Percentiles rank a stretch among this genome's conserved stretches.
These are phyloP conservation scores for Oreotragus oreotragus DNA, from an alignment of 2,113 vertebrate genomes.

Conservation along the genomic window DNA sequence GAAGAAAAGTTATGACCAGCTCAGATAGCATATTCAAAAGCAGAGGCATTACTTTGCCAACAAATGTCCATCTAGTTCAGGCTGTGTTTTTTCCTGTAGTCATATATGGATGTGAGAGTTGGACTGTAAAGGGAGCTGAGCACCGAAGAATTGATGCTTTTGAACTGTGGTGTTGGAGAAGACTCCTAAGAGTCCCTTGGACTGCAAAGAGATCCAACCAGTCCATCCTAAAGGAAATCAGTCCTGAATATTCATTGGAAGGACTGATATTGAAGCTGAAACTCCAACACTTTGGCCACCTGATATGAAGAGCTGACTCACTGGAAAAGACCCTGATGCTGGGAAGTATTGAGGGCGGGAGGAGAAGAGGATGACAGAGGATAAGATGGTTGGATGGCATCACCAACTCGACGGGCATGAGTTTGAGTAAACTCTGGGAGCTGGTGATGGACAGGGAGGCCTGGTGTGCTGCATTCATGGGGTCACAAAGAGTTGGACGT, in stretches of 20 bases:
- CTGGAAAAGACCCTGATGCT: neutral
- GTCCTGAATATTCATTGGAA: neutral
- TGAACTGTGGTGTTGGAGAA: neutral
- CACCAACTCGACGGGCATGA: fast-evolving
- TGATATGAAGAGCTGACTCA: neutral
- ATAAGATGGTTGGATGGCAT: neutral
- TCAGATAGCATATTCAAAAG: neutral
- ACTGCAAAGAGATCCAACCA: neutral
- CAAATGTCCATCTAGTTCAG: neutral
- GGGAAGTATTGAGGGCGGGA: fast-evolving
- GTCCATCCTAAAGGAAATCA: neutral
- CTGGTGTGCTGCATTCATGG: neutral
- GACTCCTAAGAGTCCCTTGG: neutral
- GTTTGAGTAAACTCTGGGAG: neutral
- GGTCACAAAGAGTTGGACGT: fast-evolving
- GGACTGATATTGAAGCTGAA: neutral
- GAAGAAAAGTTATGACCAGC: neutral
- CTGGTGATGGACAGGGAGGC: neutral
- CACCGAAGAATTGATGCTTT: neutral
- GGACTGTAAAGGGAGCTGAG: neutral
- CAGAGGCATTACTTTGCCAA: neutral
- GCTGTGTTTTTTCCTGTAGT: neutral
- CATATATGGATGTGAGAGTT: neutral
- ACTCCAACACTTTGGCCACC: neutral
- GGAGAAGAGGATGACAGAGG: neutral